Evolutionary conservation across 1,140 invertebrate species (phyloP).

Genomic region (Sminthurides bifidus): DNA sequence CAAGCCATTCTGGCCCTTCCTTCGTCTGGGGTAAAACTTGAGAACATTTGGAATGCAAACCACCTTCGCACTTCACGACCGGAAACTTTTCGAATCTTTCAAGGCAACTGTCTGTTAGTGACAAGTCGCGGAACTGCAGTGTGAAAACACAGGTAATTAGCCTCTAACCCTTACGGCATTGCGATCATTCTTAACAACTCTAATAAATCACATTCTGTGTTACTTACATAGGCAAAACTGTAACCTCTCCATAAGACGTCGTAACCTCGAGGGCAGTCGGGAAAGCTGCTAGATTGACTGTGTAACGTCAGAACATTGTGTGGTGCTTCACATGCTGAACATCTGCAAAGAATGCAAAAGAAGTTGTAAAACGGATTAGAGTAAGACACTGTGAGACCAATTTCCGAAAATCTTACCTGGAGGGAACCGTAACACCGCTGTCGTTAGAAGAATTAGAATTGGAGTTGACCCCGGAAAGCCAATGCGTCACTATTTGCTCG

Average conservation of each 20-base stretch:
- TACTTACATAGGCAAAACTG: not conserved
- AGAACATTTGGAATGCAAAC: no score
- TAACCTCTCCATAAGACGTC: not conserved
- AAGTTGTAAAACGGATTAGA: not conserved
- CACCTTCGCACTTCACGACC: not conserved
- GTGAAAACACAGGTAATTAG: no score
- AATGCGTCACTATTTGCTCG: not conserved
- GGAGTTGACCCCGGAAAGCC: not conserved
- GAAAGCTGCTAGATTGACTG: not conserved
- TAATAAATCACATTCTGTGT: no score
- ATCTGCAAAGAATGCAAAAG: not conserved
- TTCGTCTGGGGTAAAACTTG: no score
- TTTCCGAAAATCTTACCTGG: not conserved
- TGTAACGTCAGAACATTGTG: not conserved
- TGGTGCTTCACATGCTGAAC: not conserved
- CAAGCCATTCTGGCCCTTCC: not conserved
- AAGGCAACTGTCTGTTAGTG: not conserved
- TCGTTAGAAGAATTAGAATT: not conserved
- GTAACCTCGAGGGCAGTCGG: not conserved
- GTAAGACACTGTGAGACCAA: not conserved
- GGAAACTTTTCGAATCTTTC: not conserved
- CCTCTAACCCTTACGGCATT: no score
- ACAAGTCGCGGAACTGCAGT: not conserved
- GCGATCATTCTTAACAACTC: not conserved
- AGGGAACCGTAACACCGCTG: not conserved